Evolutionary conservation across 2,113 vertebrate species (phyloP).

Genomic region (Chaetorhynchus papuensis): DNA sequence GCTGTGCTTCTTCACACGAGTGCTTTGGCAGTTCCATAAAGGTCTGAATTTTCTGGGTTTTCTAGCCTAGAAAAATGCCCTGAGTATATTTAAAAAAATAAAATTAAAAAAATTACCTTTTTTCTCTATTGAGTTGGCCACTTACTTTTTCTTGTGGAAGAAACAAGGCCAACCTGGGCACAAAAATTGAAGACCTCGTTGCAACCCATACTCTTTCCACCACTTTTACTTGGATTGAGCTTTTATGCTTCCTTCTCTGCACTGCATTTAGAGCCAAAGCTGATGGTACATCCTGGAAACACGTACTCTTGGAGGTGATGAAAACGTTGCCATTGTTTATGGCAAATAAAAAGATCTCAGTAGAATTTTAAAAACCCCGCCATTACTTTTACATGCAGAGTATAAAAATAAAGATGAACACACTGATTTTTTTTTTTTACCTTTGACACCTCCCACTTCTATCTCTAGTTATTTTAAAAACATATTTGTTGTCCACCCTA

Average conservation of each 20-base stretch:
- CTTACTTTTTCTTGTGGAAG: neutral
- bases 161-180: neutral
- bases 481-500: neutral
- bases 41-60: neutral
- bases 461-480: neutral
- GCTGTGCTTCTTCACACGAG: neutral
- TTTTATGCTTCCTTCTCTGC: neutral
- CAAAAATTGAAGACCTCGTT: neutral
- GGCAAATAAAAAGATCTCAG: neutral
- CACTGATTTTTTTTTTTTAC: neutral
- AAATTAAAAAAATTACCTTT: neutral
- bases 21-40: neutral
- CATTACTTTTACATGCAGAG: neutral
- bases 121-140: neutral
- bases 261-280: neutral
- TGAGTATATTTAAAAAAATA: neutral
- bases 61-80: neutral
- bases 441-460: neutral
- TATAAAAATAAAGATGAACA: neutral
- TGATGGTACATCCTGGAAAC: neutral
- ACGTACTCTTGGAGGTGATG: neutral
- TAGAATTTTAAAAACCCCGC: accelerated
- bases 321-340: neutral
- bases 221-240: neutral
- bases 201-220: neutral